Evolutionary conservation across 2,797 vertebrate genomes (phyloP), one percentile per base, ranked within the genome.

Genomic region (Spinus olivaceus): DNA sequence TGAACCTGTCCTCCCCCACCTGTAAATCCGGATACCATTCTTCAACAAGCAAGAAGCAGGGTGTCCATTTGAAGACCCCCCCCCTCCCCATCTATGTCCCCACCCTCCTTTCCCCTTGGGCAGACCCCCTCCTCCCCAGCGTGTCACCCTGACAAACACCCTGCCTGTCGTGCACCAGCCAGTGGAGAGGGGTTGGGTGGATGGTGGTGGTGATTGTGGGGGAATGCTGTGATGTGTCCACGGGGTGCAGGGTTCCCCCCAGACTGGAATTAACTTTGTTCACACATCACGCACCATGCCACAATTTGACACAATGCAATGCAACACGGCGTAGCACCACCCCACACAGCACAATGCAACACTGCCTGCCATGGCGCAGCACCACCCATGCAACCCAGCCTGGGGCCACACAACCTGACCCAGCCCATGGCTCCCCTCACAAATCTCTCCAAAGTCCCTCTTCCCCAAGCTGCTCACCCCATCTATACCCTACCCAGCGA

Each of bases 181-280:
- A 24, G n/a, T 11, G 23, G 61, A 76, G 53, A 64, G 39, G 12
- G 51, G 4, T 6, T 42, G 67, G 35, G 47, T 63, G 35, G 44
- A 10, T 23, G 32, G 19, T n/a, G 60, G 5, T 32, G 22, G 24
- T 24, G 25, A 20, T 13, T 10, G n/a, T 18, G 25, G 14, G 10
- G 32, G n/a, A 37, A 80, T 37, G 86, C 65, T 78, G 17, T 19
- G 42, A 54, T 71, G 20, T 27, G 35, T 42, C 64, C 28, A 2
- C 1, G 14, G 64, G 74, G 32, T 73, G 25, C 84, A 70, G 46
- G 42, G 14, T 21, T 67, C 67, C 65, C 74, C 60, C 27, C 8
- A 39, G 61, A 39, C 24, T 22, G 71, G 64, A 66, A 87, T 79
- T 92, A 85, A 89, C 95, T 96, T 96, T 63, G 60, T 16, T 54